phyloP scores from a whole-genome alignment of 2,113 vertebrate species.

The Phylloscopus trochiloides region DNA sequence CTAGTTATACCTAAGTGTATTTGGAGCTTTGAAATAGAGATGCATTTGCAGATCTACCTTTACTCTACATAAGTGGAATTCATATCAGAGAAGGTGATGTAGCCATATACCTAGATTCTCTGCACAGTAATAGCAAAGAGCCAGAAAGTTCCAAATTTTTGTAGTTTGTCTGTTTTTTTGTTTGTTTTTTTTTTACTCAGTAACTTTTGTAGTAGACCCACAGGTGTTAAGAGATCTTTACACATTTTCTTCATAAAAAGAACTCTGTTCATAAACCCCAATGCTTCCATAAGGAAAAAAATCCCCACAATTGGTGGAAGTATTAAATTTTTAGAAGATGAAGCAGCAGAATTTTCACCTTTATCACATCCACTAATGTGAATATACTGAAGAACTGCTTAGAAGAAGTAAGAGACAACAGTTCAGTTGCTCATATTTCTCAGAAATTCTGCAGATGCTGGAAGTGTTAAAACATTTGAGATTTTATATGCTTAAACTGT shows the following conservation, averaged over 20 bases:
- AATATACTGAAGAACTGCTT: not conserved
- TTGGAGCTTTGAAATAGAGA: not conserved
- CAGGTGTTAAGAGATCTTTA: not conserved
- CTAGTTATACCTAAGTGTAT: not conserved
- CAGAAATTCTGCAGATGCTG: not conserved
- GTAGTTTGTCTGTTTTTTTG: not conserved
- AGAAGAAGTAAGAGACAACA: not conserved
- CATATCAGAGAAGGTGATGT: not conserved
- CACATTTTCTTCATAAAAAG: not conserved
- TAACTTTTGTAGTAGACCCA: not conserved
- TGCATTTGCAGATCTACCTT: not conserved
- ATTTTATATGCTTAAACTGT: not conserved
- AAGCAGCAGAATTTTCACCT: not conserved
- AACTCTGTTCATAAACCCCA: not conserved
- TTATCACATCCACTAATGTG: not conserved
- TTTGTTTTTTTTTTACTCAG: not conserved
- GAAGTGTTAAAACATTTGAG: not conserved
- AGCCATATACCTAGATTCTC: not conserved
- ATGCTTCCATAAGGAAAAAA: not conserved
- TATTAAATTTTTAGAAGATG: not conserved
- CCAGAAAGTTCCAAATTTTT: not conserved
- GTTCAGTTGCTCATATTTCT: not conserved
- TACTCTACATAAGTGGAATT: not conserved
- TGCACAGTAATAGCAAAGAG: not conserved
- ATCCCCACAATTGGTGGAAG: rapidly evolving